These are phyloP conservation scores for Heliconius nattereri DNA, from an alignment of 1,140 invertebrate species.

Conservation along the genomic window DNA sequence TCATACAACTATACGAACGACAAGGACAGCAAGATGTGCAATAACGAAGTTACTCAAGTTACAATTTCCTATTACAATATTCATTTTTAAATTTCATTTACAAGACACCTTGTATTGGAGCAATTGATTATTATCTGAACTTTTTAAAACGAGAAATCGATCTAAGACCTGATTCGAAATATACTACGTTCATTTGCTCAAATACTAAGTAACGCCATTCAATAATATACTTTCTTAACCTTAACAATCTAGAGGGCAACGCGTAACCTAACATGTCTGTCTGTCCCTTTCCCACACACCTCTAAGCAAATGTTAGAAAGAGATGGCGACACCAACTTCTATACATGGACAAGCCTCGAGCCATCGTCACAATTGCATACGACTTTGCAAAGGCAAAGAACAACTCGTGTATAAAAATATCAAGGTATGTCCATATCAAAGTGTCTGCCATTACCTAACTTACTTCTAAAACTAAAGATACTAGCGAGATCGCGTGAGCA, in stretches of 20 bases:
- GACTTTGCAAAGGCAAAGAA: neutral
- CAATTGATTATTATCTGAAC: constrained; percentile 2
- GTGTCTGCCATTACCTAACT: constrained; percentile 59
- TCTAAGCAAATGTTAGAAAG: constrained; percentile 44
- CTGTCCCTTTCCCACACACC: constrained; percentile 32
- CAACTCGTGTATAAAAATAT: constrained; percentile 14
- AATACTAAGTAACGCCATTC: constrained; percentile 19
- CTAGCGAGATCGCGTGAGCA: constrained; percentile 80
- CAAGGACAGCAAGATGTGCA: constrained; percentile 25
- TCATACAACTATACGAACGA: constrained; percentile 17
- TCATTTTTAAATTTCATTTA: constrained; percentile 35
- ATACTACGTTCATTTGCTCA: neutral
- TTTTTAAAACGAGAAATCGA: neutral
- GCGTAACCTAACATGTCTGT: neutral
- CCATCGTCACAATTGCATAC: neutral
- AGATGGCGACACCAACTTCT: constrained; percentile 43
- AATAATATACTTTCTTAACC: constrained; percentile 31
- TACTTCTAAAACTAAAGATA: constrained; percentile 77
- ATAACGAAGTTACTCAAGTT: constrained; percentile 40
- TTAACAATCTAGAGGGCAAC: constrained; percentile 36
- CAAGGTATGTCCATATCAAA: constrained; percentile 44
- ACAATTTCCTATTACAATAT: constrained; percentile 45
- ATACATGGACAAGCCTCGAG: neutral
- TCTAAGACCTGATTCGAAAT: constrained; percentile 1
- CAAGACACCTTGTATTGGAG: constrained; percentile 25